Base-by-base conservation (phyloP, 2,888 invertebrate species). In the Hypolimnas misippus region DNA sequence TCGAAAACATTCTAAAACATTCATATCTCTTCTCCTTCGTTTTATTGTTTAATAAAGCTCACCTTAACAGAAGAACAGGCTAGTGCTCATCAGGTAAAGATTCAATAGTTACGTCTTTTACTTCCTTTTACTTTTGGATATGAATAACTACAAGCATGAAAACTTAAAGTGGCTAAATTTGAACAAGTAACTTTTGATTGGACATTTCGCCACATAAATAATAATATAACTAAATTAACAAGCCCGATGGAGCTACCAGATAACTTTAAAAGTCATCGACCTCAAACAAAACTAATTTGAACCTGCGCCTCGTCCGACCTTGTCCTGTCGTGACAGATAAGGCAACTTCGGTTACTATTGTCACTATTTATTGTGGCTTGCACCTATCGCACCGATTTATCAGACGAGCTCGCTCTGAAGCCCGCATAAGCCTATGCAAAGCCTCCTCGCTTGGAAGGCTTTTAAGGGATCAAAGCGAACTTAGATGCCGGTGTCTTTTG, bases 401-500 rank as follows among this genome's bases (percentile, higher is more conserved):
- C 63, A 60, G 46, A 29, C 49, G 57, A 52, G 33, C 49, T 38
- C 38, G 10, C 12, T 21, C 38, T 38, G 53, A 21, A 42, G 52
- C 58, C 58, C 58, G 62, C 66, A 56, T 63, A 61, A 69, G 67
- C 66, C 68, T 61, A 51, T 62, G 64, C 63, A 62, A 65, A 63
- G 66, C 68, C 63, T 62, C 62, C 57, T 59, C 55, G 64, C 66
- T 63, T 55, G 19, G 58, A 53, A 69, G 57, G 63, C 62, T 68
- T 64, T 63, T 60, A 66, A 61, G 51, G 65, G 67, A 64, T 66
- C 63, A 66, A 61, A 63, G 67, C 54, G 50, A 67, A 65, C 65
- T 67, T 67, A 67, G 61, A 59, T 66, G 63, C 51, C 52, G 57
- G 51, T 61, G 57, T 56, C 57, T 61, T 46, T 62, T 65, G 61